Evolutionary conservation across 53 echinoderm and acorn worm species (phyloP).

Genomic region (Holothuria scabra): DNA sequence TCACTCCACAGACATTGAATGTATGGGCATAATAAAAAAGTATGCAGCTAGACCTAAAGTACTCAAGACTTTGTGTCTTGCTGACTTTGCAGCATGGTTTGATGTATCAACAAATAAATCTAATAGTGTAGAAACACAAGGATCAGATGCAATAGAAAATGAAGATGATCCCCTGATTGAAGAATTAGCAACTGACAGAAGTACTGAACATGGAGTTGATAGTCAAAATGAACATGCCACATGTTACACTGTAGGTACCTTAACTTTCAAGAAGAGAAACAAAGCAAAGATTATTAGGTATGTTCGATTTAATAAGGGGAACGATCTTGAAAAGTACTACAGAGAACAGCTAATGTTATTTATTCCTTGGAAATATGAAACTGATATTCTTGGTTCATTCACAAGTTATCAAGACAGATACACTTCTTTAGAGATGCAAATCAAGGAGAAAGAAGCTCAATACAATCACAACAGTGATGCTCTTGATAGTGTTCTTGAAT

Average conservation of each 20-base stretch:
- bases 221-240: too few relatives aligned
- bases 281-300: conserved; percentile 49
- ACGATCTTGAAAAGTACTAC: conserved; percentile 16
- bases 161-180: conserved; percentile 16
- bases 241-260: conserved; percentile 9
- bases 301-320: conserved; percentile 41
- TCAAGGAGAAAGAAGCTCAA: conserved; percentile 27
- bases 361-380: conserved; percentile 24
- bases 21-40: conserved; percentile 5
- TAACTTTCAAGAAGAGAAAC: conserved; percentile 16
- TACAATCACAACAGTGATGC: conserved; percentile 33
- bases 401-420: conserved; percentile 14
- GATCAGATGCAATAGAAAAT: background rate
- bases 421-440: background rate
- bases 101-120: conserved; percentile 25
- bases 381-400: conserved; percentile 27
- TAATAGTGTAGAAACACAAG: conserved; percentile 28
- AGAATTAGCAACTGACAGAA: too few relatives aligned
- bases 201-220: too few relatives aligned
- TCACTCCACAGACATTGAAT: conserved; percentile 44
- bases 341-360: conserved; percentile 38
- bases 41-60: conserved; percentile 49
- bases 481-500: background rate
- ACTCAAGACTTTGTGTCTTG: conserved; percentile 41
- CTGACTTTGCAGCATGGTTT: conserved; percentile 46